Percentiles rank a stretch among this genome's conserved stretches.
These are phyloP conservation scores for Drosophila buzzatii DNA, from an alignment of 2,888 invertebrate species.

Conservation along the genomic window DNA sequence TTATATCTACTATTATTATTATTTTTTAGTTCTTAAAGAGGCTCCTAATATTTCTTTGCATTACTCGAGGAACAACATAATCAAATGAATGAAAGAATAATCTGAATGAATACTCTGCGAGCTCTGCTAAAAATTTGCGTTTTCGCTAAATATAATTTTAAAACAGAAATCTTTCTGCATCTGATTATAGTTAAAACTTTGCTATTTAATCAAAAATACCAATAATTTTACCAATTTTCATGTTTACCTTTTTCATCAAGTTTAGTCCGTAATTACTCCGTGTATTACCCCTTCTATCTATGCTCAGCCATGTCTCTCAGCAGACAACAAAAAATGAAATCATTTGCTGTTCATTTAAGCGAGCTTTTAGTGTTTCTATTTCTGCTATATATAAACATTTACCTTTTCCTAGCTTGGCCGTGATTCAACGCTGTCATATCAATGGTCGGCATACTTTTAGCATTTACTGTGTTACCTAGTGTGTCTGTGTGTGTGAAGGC, in stretches of 20 bases:
- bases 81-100: no score
- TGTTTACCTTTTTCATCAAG: no score
- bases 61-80: no score
- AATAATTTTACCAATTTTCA: background rate
- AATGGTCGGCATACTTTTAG: constrained; percentile 36
- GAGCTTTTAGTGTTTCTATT: background rate
- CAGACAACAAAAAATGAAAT: background rate
- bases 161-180: background rate
- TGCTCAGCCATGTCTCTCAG: background rate
- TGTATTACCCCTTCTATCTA: background rate
- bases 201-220: background rate
- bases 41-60: no score
- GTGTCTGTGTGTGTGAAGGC: background rate
- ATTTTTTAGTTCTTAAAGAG: no score
- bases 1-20: no score
- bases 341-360: background rate
- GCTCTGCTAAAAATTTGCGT: no score
- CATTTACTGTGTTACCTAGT: background rate
- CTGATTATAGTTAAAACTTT: background rate
- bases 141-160: no score
- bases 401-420: constrained; percentile 52
- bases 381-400: background rate
- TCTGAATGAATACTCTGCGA: no score
- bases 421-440: constrained; percentile 61
- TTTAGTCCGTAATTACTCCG: no score